Evolutionary conservation across 2,113 vertebrate species (phyloP).

Genomic region (Chrysemys picta): DNA sequence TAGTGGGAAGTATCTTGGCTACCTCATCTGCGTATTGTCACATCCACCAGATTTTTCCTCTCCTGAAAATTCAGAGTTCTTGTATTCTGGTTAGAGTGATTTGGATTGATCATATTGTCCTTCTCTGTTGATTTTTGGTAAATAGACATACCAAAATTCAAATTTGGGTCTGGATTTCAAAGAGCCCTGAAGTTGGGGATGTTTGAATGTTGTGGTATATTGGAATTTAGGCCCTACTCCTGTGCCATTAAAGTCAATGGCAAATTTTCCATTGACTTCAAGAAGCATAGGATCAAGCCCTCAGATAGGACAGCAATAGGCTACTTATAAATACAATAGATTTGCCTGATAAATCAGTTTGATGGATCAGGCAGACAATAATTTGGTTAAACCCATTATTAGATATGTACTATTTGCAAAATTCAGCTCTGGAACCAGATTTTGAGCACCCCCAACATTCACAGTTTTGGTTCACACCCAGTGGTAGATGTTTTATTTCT

Average conservation of each 20-base stretch:
- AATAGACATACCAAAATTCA: accelerated
- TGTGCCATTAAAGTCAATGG: neutral
- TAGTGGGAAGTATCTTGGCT: neutral
- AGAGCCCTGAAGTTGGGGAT: accelerated
- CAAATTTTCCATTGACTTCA: neutral
- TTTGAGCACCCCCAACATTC: neutral
- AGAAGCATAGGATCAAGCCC: neutral
- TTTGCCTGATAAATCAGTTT: neutral
- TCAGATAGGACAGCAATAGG: accelerated
- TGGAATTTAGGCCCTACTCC: neutral
- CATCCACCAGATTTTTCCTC: neutral
- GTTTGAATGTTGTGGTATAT: accelerated
- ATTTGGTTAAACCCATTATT: neutral
- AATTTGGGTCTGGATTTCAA: neutral
- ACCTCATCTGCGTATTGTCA: neutral
- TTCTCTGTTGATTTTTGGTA: neutral
- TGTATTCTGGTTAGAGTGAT: neutral
- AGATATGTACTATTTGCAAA: neutral
- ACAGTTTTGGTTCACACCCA: accelerated
- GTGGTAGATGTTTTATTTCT: neutral
- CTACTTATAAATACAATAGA: neutral
- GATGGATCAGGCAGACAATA: neutral
- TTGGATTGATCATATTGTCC: neutral
- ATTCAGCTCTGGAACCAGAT: accelerated
- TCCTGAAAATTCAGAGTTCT: neutral